A percentile compares a stretch with the other conserved stretches of the same genome.
Evolutionary conservation across 2,797 vertebrate genomes (phyloP).

Genomic region (Dryobates pubescens): DNA sequence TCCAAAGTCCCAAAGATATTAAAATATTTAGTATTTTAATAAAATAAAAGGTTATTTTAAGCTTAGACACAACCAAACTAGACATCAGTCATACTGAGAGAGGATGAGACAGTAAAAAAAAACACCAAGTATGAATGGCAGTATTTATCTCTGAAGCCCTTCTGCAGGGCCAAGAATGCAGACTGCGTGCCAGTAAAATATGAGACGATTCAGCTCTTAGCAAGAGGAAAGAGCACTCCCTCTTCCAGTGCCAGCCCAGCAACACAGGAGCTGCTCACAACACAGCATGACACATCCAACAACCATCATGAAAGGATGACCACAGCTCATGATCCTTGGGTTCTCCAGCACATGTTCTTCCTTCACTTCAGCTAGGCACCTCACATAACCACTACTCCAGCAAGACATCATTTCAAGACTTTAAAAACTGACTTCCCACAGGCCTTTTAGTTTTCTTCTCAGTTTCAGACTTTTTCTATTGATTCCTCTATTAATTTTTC

Average conservation of each 20-base stretch:
- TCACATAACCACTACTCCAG: background rate
- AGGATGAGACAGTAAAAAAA: background rate
- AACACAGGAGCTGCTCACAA: background rate
- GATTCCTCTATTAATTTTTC: background rate
- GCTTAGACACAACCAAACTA: background rate
- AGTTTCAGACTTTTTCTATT: background rate
- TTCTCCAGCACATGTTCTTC: rapidly evolving
- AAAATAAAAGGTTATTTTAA: constrained; percentile 29
- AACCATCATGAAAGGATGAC: rapidly evolving
- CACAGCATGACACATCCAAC: background rate
- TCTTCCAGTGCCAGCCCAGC: background rate
- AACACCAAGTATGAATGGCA: constrained; percentile 27
- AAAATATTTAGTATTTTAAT: background rate
- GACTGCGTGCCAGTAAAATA: constrained; percentile 1
- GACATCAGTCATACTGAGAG: background rate
- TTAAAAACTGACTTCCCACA: background rate
- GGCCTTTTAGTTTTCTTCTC: background rate
- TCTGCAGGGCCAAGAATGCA: constrained; percentile 35
- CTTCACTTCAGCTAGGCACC: background rate
- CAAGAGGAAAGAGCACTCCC: background rate
- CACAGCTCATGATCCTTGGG: background rate
- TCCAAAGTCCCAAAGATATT: background rate
- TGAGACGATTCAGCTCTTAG: background rate
- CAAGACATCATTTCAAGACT: background rate
- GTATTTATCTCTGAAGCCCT: background rate